Evolutionary conservation across 1,140 invertebrate species (phyloP), one percentile per base, ranked within the genome.

Genomic region (Matsumurasca onukii): DNA sequence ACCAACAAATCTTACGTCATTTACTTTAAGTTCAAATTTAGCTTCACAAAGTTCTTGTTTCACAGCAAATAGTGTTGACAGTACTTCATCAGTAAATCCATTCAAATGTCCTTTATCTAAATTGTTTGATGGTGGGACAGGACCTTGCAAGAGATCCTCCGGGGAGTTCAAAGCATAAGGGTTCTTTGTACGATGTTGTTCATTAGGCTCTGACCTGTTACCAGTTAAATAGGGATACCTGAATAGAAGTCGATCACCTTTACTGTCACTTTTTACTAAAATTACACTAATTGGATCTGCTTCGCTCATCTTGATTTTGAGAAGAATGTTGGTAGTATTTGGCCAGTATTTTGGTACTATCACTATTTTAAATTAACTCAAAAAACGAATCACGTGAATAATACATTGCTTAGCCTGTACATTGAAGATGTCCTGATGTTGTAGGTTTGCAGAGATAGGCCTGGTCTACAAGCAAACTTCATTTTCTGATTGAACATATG

Each of bases 1-100:
- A 5, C 95, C 94, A 25, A 98, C 92, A 83, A 98, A 98, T 48
- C 94, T 82, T 0, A 98, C 92, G 86, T 97, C 93, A 81, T 98
- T 97, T 0, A 98, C 89, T 85, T 98, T 97, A 0, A 98, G 80
- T 79, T 98, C 95, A 82, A 97, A 95, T 78, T 96, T 96, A 55
- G 87, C 83, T 74, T 94, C 93, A 77, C 93, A 95, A 9, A 97
- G 78, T 75, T 94, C 91, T 45, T 88, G 86, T 77, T 96, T 96
- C 0, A 97, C 93, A 30, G 95, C 94, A 82, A 98, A 93, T 51
- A 98, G 77, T 25, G 92, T 95, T 52, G 94, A 94, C 29, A 98
- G 78, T 62, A 94, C 91, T 80, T 93, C 90, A 79, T 94, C 91
- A 0, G 89, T 86, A 72, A 93, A 89, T 15, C 90, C 90, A 71